These are phyloP conservation scores for Amblyjoppa fuscipennis DNA, from an alignment of 2,888 invertebrate genomes.

Conservation along the genomic window DNA sequence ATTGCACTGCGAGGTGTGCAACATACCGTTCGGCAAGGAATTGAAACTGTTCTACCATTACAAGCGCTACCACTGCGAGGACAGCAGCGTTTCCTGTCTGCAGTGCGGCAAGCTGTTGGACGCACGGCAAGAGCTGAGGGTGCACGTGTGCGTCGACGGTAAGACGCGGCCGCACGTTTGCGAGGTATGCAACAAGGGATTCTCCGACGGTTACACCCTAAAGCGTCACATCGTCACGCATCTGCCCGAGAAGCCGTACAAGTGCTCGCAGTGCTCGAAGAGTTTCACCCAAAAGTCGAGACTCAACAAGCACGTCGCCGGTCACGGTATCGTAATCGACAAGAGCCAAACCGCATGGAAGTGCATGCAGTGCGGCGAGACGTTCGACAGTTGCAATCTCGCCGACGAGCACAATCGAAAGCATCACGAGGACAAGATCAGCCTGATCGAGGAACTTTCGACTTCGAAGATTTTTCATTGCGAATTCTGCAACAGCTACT, in stretches of 20 bases:
- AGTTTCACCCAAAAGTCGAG: slow-evolving; percentile 80
- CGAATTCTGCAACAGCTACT: slow-evolving; percentile 88
- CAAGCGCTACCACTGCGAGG: slow-evolving; percentile 78
- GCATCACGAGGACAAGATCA: slow-evolving; percentile 72
- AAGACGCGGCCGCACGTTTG: slow-evolving; percentile 78
- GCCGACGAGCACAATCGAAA: slow-evolving; percentile 74
- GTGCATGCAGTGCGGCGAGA: slow-evolving; percentile 76
- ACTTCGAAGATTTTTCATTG: slow-evolving; percentile 86
- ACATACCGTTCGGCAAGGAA: slow-evolving; percentile 78
- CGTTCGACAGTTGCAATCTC: slow-evolving; percentile 71
- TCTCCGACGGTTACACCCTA: slow-evolving; percentile 78
- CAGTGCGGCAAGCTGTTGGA: slow-evolving; percentile 79
- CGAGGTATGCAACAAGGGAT: slow-evolving; percentile 78
- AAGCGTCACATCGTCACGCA: slow-evolving; percentile 79
- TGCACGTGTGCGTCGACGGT: slow-evolving; percentile 76
- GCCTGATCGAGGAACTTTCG: slow-evolving; percentile 73
- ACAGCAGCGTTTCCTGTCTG: slow-evolving; percentile 75
- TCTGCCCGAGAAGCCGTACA: slow-evolving; percentile 79
- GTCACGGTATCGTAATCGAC: slow-evolving; percentile 76
- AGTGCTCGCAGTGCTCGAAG: slow-evolving; percentile 77
- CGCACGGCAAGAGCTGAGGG: slow-evolving; percentile 72
- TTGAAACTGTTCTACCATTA: slow-evolving; percentile 77
- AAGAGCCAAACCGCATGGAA: slow-evolving; percentile 77
- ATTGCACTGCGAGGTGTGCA: slow-evolving; percentile 76
- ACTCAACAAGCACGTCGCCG: slow-evolving; percentile 77